phyloP scores from a whole-genome alignment of 2,797 vertebrate genomes.

The Tamandua tetradactyla region DNA sequence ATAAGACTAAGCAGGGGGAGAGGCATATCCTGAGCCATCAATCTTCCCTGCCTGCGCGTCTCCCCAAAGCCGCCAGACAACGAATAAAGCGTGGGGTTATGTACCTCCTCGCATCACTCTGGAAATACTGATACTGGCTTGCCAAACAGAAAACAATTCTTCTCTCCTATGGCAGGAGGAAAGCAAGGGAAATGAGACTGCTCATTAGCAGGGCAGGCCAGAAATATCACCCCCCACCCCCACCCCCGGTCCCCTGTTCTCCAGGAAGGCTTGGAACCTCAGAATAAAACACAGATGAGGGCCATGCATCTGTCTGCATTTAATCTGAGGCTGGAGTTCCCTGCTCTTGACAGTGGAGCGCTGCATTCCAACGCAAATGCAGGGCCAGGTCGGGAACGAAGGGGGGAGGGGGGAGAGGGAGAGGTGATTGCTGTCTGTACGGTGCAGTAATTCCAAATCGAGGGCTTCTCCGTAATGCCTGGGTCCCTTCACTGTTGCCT shows the following conservation, averaged over 20 bases:
- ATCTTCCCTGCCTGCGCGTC: neutral
- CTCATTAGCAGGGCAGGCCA: slow-evolving; percentile 47
- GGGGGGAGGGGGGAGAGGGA: neutral
- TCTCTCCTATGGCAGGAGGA: neutral
- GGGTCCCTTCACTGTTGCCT: slow-evolving; percentile 66
- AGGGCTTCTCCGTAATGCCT: slow-evolving; percentile 75
- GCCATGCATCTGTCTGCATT: slow-evolving; percentile 76
- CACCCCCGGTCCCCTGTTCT: slow-evolving; percentile 11
- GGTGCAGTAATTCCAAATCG: slow-evolving; percentile 73
- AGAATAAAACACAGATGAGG: slow-evolving; percentile 65
- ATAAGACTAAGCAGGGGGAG: neutral
- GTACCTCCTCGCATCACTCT: slow-evolving; percentile 8
- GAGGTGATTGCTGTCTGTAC: neutral
- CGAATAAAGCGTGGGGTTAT: neutral
- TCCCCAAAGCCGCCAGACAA: neutral
- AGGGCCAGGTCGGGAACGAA: slow-evolving; percentile 39
- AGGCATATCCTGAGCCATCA: neutral
- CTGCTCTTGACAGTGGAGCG: slow-evolving; percentile 18
- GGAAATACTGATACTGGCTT: slow-evolving; percentile 58
- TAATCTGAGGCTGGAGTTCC: slow-evolving; percentile 79
- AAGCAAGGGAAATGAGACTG: slow-evolving; percentile 60
- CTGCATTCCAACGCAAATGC: neutral
- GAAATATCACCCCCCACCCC: neutral
- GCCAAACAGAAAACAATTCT: slow-evolving; percentile 50
- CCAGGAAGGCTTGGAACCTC: slow-evolving; percentile 18